Evolutionary conservation across 2,113 vertebrate species (phyloP), one percentile per base, ranked within the genome.

Genomic region (Pelusios castaneus): DNA sequence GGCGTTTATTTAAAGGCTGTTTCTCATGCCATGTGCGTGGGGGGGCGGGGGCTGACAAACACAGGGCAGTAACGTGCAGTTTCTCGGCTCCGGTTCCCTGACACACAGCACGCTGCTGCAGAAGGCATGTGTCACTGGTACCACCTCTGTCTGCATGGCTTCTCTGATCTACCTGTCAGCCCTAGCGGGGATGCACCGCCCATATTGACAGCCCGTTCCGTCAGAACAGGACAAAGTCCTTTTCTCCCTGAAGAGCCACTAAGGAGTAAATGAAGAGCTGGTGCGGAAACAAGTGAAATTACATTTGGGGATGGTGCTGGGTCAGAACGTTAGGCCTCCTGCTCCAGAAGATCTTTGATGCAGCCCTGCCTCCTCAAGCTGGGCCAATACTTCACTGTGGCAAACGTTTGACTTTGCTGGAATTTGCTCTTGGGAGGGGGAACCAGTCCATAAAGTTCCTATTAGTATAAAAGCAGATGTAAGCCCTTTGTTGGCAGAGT

Each of bases 381-480:
- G 90, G 81, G 95, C 89, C 84, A 13, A 89, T 67, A 54, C 96
- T 95, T 89, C 93, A 55, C 0, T 2, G 82, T 96, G 91, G 95
- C 97, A 97, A 94, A 97, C 97, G n/a, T 55, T 80, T 97, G 97
- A 97, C 96, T 95, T 93, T 88, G 91, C 0, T 84, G 96, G 97
- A 96, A 97, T 97, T 95, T 80, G 85, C 73, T 96, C 80, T 82
- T 63, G 91, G 70, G 43, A 60, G 80, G 21, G 92, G 85, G n/a
- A 76, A 92, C 84, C 87, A 95, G 93, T 94, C 92, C 95, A 94
- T 94, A 94, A 96, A 96, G 96, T 95, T 96, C 95, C 97, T 93
- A 95, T 95, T 94, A 97, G 96, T 22, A 80, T 80, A 95, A 91
- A 95, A 95, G 96, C 96, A 97, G 95, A 96, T 96, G 95, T 95